Percentiles rank a stretch among this genome's conserved stretches.
These are phyloP conservation scores for Rhagoletis zephyria DNA, from an alignment of 1,140 invertebrate genomes.

Conservation along the genomic window DNA sequence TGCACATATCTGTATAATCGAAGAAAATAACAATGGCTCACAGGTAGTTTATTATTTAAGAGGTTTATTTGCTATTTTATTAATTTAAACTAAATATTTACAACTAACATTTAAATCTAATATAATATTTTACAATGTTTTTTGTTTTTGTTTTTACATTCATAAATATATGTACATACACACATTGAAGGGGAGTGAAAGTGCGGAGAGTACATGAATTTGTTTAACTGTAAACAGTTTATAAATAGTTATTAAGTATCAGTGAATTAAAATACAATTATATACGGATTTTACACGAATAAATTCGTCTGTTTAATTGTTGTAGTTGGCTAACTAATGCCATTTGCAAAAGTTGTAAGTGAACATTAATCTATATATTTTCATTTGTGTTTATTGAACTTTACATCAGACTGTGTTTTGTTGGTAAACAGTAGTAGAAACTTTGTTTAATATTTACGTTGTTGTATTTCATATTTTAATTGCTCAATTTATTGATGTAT, in stretches of 20 bases:
- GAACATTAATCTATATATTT: neutral
- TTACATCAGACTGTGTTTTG: neutral
- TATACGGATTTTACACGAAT: neutral
- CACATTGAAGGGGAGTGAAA: neutral
- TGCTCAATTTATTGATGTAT: too few species aligned
- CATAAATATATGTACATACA: neutral
- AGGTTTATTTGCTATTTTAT: neutral
- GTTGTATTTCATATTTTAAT: too few species aligned
- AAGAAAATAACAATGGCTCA: neutral
- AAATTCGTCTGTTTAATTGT: neutral
- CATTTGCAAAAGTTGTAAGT: neutral
- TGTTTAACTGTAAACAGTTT: slow-evolving; percentile 1
- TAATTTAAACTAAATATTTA: neutral
- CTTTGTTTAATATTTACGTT: too few species aligned
- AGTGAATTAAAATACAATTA: neutral
- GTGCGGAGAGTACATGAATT: neutral
- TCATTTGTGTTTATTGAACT: neutral
- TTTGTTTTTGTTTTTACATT: neutral
- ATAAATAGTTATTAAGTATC: too few species aligned
- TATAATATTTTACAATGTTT: neutral
- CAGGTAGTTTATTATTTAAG: neutral
- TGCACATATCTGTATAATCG: neutral
- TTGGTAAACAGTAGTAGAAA: too few species aligned
- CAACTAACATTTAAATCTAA: neutral
- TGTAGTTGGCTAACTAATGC: too few species aligned